Evolutionary conservation across 2,113 vertebrate genomes (phyloP).

Genomic region (Trichechus manatus): DNA sequence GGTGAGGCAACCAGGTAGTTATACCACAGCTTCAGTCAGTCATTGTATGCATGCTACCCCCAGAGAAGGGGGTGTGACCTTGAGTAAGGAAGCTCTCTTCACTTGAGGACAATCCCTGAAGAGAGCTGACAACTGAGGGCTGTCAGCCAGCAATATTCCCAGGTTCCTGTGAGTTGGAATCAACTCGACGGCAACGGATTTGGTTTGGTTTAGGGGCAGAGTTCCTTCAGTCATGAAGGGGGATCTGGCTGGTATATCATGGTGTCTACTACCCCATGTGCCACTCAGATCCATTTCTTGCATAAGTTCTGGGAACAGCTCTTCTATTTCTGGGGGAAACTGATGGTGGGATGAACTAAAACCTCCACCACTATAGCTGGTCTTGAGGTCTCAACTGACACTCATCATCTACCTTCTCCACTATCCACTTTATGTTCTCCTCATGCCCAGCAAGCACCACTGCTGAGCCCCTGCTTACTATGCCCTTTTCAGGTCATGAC

Average conservation of each 20-base stretch:
- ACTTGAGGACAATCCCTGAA: no score
- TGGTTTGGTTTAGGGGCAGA: not conserved
- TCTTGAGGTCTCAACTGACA: not conserved
- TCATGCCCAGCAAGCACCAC: not conserved
- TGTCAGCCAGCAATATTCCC: no score
- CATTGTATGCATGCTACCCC: not conserved
- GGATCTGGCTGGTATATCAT: fast-evolving
- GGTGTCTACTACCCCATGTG: no score
- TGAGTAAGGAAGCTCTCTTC: no score
- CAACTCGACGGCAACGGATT: no score
- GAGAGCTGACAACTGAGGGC: no score
- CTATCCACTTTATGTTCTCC: not conserved
- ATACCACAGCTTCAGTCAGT: not conserved
- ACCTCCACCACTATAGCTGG: not conserved
- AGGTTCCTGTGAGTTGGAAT: no score
- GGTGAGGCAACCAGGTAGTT: not conserved
- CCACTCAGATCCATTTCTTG: not conserved
- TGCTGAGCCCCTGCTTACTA: not conserved
- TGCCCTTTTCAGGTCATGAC: not conserved
- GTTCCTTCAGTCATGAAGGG: not conserved
- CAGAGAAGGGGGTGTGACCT: not conserved
- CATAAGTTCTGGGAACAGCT: not conserved
- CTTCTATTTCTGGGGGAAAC: not conserved
- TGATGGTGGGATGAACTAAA: not conserved
- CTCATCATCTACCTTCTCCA: not conserved